Evolutionary conservation across 2,888 invertebrate species (phyloP).

Genomic region (Tetramorium bicarinatum): DNA sequence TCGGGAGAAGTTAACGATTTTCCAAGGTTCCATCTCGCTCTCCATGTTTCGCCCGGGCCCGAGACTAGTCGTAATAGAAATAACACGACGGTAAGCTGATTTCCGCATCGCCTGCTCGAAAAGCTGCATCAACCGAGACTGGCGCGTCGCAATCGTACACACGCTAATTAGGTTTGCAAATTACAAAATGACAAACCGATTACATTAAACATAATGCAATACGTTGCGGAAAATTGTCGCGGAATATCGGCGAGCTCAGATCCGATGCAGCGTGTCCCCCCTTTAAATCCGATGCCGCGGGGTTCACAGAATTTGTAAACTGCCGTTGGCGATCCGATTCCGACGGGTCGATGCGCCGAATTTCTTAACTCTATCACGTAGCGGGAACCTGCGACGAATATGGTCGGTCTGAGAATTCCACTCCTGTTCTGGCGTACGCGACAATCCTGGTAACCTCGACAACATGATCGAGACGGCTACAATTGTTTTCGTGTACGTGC

Average conservation of each 20-base stretch:
- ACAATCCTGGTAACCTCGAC: slow-evolving; percentile 35
- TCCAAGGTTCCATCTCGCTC: slow-evolving; percentile 33
- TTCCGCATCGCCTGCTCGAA: slow-evolving; percentile 37
- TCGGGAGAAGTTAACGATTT: slow-evolving; percentile 44
- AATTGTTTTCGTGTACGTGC: slow-evolving; percentile 37
- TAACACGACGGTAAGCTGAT: slow-evolving; percentile 45
- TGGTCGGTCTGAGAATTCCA: slow-evolving; percentile 35
- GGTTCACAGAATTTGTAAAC: slow-evolving; percentile 45
- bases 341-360: slow-evolving; percentile 36
- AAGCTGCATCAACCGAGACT: slow-evolving; percentile 19
- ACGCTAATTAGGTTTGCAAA: slow-evolving; percentile 48
- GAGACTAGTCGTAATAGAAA: slow-evolving; percentile 44
- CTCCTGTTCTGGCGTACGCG: slow-evolving; percentile 27
- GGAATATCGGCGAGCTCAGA: slow-evolving; percentile 15
- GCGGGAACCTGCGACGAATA: slow-evolving; percentile 46
- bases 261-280: slow-evolving; percentile 24
- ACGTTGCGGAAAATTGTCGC: slow-evolving; percentile 22
- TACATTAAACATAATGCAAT: slow-evolving; percentile 30
- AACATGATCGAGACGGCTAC: slow-evolving; percentile 13
- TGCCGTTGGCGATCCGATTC: slow-evolving; percentile 45
- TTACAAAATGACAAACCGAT: slow-evolving; percentile 52
- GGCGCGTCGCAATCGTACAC: not conserved
- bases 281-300: slow-evolving; percentile 25
- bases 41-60: not conserved
- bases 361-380: slow-evolving; percentile 55